These are phyloP conservation scores for Criorhina ranunculi DNA, from an alignment of 2,888 invertebrate genomes.

Conservation along the genomic window DNA sequence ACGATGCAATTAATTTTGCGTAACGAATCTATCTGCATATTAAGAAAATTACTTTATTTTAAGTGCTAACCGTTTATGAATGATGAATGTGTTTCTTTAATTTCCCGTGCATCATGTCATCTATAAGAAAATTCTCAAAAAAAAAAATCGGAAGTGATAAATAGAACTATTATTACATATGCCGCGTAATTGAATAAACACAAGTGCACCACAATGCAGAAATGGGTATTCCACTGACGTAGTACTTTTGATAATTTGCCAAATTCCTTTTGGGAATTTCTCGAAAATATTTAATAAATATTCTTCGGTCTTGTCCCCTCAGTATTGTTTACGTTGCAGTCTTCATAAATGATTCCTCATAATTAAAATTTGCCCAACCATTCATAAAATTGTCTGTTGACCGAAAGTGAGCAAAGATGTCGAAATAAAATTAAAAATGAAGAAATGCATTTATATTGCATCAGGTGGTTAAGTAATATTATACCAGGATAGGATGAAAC, in stretches of 20 bases:
- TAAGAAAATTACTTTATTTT: neutral
- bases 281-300: conserved; percentile 17
- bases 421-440: neutral
- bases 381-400: conserved; percentile 18
- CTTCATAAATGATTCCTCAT: conserved; percentile 16
- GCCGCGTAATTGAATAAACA: conserved; percentile 1
- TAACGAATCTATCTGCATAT: no score
- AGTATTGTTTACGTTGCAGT: conserved; percentile 3
- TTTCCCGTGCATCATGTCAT: neutral
- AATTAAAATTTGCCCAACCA: conserved; percentile 23
- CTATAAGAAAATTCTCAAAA: neutral
- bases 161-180: neutral
- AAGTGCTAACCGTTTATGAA: neutral
- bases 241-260: conserved; percentile 12
- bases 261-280: conserved; percentile 36
- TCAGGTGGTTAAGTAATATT: neutral
- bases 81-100: neutral
- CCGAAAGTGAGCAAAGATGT: neutral
- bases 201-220: conserved; percentile 7
- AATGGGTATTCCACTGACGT: conserved; percentile 38
- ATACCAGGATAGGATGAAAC: neutral
- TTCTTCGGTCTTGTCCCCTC: neutral
- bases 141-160: neutral
- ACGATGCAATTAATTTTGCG: no score
- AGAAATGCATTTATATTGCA: conserved; percentile 1